A percentile compares a stretch with the other conserved stretches of the same genome.
These are phyloP conservation scores for Agonopterix alstromeriana DNA, from an alignment of 2,888 invertebrate species.

Conservation along the genomic window DNA sequence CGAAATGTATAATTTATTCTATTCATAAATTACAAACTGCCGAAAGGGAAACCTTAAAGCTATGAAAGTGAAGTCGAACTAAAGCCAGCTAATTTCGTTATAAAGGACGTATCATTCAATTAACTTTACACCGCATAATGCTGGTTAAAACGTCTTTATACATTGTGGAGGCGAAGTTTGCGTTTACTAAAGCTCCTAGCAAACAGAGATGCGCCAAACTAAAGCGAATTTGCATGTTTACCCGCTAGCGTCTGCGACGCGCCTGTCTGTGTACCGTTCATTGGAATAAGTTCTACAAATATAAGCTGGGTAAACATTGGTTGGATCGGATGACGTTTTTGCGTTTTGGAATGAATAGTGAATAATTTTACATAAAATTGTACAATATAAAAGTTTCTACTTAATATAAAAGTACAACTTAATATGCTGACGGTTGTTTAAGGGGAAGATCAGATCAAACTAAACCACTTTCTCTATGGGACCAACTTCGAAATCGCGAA, in stretches of 20 bases:
- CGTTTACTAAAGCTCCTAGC: conserved; percentile 39
- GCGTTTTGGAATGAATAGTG: too few relatives aligned
- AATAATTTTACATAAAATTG: too few relatives aligned
- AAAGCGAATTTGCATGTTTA: conserved; percentile 57
- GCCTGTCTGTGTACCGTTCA: conserved; percentile 14
- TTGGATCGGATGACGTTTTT: too few relatives aligned
- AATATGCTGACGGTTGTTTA: too few relatives aligned
- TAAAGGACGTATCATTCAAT: conserved; percentile 29
- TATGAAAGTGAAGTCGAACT: conserved; percentile 10
- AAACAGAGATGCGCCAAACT: conserved; percentile 52
- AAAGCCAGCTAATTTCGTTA: conserved; percentile 27
- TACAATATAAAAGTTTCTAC: too few relatives aligned
- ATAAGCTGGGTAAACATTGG: conserved; percentile 12
- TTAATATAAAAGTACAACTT: too few relatives aligned
- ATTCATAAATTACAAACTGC: background rate
- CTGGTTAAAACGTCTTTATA: conserved; percentile 41
- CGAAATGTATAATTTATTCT: background rate
- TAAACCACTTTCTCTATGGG: too few relatives aligned
- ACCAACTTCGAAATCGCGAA: too few relatives aligned
- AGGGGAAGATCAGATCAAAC: too few relatives aligned
- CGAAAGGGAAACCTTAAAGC: conserved; percentile 1
- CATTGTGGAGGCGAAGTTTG: conserved; percentile 42
- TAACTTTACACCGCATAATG: conserved; percentile 42
- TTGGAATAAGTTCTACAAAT: conserved; percentile 45
- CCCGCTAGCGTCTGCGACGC: conserved; percentile 22